Conservation (phyloP, 2,113 vertebrate genomes). For the Ceratotherium simum region DNA sequence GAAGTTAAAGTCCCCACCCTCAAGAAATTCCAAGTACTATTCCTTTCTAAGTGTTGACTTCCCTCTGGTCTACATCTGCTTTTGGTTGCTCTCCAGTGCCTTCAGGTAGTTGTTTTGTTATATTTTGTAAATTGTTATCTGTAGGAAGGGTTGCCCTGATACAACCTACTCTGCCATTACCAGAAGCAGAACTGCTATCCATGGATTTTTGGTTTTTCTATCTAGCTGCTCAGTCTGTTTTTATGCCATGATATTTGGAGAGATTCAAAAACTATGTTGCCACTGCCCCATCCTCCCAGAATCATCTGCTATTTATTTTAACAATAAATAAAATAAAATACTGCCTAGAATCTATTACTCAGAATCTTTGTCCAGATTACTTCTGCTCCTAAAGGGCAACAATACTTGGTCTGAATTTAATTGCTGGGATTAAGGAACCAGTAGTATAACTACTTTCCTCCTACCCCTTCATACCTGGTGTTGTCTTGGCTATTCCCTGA, state of each 20-base stretch:
- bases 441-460: background rate
- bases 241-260: constrained; percentile 12
- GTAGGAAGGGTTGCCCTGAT: background rate
- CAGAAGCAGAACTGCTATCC: background rate
- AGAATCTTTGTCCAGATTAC: background rate
- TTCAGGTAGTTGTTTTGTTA: background rate
- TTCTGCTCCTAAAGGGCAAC: background rate
- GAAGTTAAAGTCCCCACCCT: constrained; percentile 13
- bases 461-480: constrained; percentile 82
- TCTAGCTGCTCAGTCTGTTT: background rate
- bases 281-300: background rate
- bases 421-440: background rate
- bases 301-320: constrained; percentile 11
- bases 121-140: background rate
- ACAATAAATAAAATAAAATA: constrained; percentile 14
- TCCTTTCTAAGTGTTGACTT: background rate
- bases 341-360: background rate
- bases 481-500: constrained; percentile 85
- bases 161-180: background rate
- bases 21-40: background rate
- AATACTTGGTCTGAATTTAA: constrained; percentile 21
- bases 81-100: background rate
- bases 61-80: background rate
- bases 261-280: background rate
- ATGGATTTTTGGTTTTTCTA: constrained; percentile 20